Base-by-base conservation (phyloP, 2,888 invertebrate genomes). In the Archips xylosteana region DNA sequence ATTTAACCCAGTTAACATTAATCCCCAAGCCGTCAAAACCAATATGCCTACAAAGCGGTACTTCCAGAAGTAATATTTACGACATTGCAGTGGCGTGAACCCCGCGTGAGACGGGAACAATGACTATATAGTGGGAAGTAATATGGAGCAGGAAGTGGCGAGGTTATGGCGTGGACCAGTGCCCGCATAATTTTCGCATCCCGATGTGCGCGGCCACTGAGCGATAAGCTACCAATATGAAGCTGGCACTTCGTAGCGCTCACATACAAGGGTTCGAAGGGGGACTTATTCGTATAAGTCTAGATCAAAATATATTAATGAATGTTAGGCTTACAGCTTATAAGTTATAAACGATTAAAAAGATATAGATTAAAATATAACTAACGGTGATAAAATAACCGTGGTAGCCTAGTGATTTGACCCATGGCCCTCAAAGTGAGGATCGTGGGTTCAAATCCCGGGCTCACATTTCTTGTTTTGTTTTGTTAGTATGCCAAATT, bases 101-200 rank as follows among this genome's bases (percentile, higher is more conserved):
- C 23, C 23, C 45, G 23, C 62, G n/a, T 63, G 34, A 47, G 23
- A 63, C 10, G 32, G 13, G 15, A 65, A 54, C 54, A 51, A 65
- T 65, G 65, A 65, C 51, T 65, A 36, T 65, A 36, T 51, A 39
- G 54, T 51, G 65, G 51, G n/a, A 12, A 13, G 34, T 39, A 65
- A n/a, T 5, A 13, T 15, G 63, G 32, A 54, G 54, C 23, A 54
- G 54, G 54, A 54, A 54, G 75, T 77, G 79, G 78, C 77, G 79
- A 77, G 81, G 81, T 83, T 84, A 86, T 83, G 79, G 78, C 78
- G 73, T 75, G 77, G 82, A 81, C 80, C 83, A 81, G 78, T 77
- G 76, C 80, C 86, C 86, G 88, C 84, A 90, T 90, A 90, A 89
- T 90, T 87, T 89, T 87, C 87, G 79, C 89, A 83, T 83, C 79